These are phyloP conservation scores for Otus sunia DNA, from an alignment of 2,113 vertebrate species.

Conservation along the genomic window DNA sequence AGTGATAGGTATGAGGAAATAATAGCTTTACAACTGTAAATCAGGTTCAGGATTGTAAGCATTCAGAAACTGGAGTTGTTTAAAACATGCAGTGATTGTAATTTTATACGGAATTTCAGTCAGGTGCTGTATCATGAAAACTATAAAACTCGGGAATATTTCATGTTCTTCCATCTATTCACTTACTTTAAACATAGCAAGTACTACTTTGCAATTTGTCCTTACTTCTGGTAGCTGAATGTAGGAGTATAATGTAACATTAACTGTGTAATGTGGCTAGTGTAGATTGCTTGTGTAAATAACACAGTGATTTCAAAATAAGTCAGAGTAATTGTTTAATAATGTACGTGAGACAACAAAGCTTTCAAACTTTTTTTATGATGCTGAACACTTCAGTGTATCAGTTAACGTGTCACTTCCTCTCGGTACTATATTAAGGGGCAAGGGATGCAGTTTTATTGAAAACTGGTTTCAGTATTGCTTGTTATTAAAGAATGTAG, in stretches of 20 bases:
- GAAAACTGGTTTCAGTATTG: slow-evolving; percentile 60
- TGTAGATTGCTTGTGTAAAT: neutral
- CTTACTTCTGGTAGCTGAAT: neutral
- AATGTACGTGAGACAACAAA: neutral
- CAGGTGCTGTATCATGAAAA: neutral
- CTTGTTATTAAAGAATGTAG: slow-evolving; percentile 60
- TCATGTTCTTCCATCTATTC: neutral
- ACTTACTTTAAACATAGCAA: neutral
- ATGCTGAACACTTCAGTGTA: neutral
- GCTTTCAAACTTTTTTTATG: slow-evolving; percentile 26
- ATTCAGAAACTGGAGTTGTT: neutral
- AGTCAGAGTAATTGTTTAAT: slow-evolving; percentile 23
- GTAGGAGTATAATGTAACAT: neutral
- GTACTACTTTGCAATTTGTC: neutral
- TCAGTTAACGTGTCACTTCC: slow-evolving; percentile 7
- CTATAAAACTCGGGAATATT: neutral
- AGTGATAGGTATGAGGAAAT: neutral
- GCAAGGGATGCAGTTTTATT: slow-evolving; percentile 43
- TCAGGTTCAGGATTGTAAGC: neutral
- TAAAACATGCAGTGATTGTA: neutral
- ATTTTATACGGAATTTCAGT: neutral
- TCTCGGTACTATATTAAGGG: slow-evolving; percentile 45
- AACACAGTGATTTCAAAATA: neutral
- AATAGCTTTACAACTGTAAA: neutral
- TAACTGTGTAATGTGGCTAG: neutral